Percentiles rank a stretch among this genome's conserved stretches.
Evolutionary conservation across 2,113 vertebrate genomes (phyloP).

Genomic region (Sturnus vulgaris): DNA sequence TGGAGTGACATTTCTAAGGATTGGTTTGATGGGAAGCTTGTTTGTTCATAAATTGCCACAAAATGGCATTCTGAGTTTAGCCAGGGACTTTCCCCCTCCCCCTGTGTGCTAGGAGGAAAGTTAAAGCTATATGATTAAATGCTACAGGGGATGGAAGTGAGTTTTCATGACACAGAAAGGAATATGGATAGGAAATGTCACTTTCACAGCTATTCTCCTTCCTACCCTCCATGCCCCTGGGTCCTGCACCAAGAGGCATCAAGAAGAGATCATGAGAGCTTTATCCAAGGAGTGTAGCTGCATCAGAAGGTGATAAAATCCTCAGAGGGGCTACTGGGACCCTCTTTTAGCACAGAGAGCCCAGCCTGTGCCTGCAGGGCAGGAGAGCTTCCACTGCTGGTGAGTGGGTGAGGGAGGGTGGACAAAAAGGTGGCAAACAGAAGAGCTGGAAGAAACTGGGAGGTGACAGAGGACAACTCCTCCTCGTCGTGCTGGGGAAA

Average conservation of each 20-base stretch:
- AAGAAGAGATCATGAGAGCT: background rate
- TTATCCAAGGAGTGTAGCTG: background rate
- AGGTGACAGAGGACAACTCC: background rate
- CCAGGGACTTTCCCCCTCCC: constrained; percentile 1
- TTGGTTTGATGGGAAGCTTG: constrained; percentile 68
- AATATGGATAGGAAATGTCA: background rate
- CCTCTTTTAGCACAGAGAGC: background rate
- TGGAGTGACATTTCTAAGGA: constrained; percentile 69
- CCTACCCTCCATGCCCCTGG: background rate
- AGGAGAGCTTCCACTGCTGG: background rate
- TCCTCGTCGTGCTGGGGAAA: background rate
- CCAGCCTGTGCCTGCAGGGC: background rate
- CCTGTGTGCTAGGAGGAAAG: background rate
- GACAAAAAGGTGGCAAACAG: background rate
- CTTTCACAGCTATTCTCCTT: background rate
- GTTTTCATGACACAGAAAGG: background rate
- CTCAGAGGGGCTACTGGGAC: background rate
- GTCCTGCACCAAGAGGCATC: background rate
- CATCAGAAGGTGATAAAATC: background rate
- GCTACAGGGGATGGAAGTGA: background rate
- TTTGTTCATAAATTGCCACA: constrained; percentile 72
- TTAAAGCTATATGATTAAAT: constrained; percentile 33
- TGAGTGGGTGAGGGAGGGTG: background rate
- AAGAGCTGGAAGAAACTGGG: background rate
- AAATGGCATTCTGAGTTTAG: constrained; percentile 68